Base-by-base conservation (phyloP, 2,797 vertebrate genomes). In the Microcaecilia unicolor region DNA sequence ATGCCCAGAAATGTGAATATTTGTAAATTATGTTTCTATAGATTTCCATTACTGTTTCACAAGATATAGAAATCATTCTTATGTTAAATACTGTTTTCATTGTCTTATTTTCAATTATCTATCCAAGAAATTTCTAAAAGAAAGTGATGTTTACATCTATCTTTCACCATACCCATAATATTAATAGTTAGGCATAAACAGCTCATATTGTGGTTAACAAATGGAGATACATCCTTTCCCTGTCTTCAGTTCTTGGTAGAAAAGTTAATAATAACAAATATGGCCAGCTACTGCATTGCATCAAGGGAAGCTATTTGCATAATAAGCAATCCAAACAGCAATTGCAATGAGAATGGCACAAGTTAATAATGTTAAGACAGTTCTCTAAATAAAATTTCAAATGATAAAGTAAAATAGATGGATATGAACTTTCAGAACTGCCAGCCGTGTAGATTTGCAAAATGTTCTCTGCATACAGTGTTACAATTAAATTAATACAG, bases 341-440 rank as follows among this genome's bases (percentile, higher is more conserved):
- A 55, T 36, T 10, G 18, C 35, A 56, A 42, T 37, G 48, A 45
- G 54, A 54, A 28, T 51, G 37, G 42, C 38, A 46, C 23, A 26
- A 47, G 46, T 61, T 68, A 61, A 55, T 60, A 63, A 42, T 20
- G 28, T 10, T 44, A 32, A 17, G 22, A 36, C 31, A 45, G 22
- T 37, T 18, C 32, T 45, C 56, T 45, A 39, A 16, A 45, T 64
- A 56, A 53, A 67, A 44, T 64, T 72, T 58, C 68, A 39, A 29
- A 38, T 42, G 62, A 64, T 61, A 60, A 67, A 72, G 51, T 25
- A 64, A 70, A 70, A 58, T 31, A 61, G 59, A 58, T 56, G 38
- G 54, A 67, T 64, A 72, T 67, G 41, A 66, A 64, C 37, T 51
- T 57, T 72, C 52, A 18, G 5, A 28, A 51, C 34, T 67, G 60